Evolutionary conservation across 1,140 invertebrate species (phyloP), one percentile per base, ranked within the genome.

Genomic region (Dendroctonus valens): DNA sequence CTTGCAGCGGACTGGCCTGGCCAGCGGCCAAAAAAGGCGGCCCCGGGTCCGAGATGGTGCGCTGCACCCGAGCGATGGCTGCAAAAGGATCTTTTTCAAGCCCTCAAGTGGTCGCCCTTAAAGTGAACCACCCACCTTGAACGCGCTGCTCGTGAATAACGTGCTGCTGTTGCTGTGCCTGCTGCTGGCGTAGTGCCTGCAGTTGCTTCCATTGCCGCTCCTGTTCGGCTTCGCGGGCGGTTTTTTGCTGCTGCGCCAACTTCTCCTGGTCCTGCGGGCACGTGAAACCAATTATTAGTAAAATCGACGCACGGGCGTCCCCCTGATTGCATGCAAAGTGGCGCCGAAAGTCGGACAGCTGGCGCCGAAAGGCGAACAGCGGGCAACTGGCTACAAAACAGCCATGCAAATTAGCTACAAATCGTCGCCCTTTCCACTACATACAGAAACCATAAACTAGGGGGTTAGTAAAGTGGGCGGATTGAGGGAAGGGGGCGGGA

Each of bases 141-240:
- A 85, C 81, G 64, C 88, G 79, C 72, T 91, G 89, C 72, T 91
- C 89, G 63, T 90, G 89, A 72, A 91, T 86, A 69, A 88, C 85
- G 79, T 89, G 86, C 75, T 92, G 90, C 65, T 92, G 91, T 68
- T 92, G 86, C 76, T 93, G 91, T 12, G 87, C 84, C 75, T 91
- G 89, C 71, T 91, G 88, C 75, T 92, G 90, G 15, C 91, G 83
- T 64, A 88, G 76, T 26, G 90, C 89, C 79, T 93, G 91, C 67
- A 93, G 78, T 69, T 92, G 89, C 78, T 94, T 94, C 92, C 92
- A 94, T 70, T 91, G 87, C 11, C 89, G 81, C 79, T 93, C 91
- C 73, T 93, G 89, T 79, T 93, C 92, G 44, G 89, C 87, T 80
- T 93, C 91, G 73, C 86, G 83, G 44, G 83, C 86, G 9, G 83